Conservation (phyloP, 2,888 invertebrate genomes). For the Lasius fuliginosus region DNA sequence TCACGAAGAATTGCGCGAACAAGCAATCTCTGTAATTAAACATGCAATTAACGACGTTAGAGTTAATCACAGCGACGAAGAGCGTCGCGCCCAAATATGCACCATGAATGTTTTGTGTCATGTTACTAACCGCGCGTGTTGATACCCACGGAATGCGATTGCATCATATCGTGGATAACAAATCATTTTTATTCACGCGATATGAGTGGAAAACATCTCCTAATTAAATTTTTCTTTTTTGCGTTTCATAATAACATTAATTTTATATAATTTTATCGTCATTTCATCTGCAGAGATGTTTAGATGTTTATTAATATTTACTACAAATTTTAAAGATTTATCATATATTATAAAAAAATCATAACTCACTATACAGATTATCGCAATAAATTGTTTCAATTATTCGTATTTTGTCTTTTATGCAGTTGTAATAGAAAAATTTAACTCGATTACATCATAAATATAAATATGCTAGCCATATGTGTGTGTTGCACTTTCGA, state of each 20-base stretch:
- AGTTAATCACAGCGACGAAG: conserved; percentile 52
- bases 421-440: conserved; percentile 2
- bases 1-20: conserved; percentile 62
- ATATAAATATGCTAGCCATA: conserved; percentile 43
- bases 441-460: conserved; percentile 13
- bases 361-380: not conserved
- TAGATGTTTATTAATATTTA: conserved; percentile 1
- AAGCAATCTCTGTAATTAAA: conserved; percentile 50
- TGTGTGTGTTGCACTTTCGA: conserved; percentile 70
- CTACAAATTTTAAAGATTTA: not conserved
- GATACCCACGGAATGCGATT: conserved; percentile 55
- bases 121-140: conserved; percentile 70
- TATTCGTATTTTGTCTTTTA: not conserved
- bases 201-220: not conserved
- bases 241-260: not conserved
- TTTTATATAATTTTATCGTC: not conserved
- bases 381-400: not conserved
- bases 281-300: not conserved
- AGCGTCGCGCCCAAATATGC: conserved; percentile 62
- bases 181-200: conserved; percentile 6
- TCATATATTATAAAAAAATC: not conserved
- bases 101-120: conserved; percentile 76
- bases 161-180: conserved; percentile 46
- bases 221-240: not conserved
- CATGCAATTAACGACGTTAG: conserved; percentile 48